Base-by-base conservation (phyloP, 92 coral and sea anemone species). In the Epizoanthus scotinus region DNA sequence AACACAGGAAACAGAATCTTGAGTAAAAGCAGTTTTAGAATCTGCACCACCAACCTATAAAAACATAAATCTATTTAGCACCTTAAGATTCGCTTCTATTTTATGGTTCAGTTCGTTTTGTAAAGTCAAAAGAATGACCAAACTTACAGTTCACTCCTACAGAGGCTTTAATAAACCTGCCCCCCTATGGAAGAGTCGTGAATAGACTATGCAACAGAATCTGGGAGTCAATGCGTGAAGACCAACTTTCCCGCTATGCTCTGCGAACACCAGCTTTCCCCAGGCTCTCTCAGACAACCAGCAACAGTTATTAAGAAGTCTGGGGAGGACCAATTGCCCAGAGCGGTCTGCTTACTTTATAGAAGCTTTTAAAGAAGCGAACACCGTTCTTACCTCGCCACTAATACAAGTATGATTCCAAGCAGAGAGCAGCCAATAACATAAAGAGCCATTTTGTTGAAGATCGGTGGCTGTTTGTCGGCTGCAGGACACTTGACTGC, bases 401-500 rank as follows among this genome's bases (percentile, higher is more conserved):
- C 40, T 38, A 71, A 71, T 26, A 71, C 19, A 27, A 71, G 44
- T 25, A 71, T 49, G 20, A 60, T 60, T 5, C 63, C 78, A 28
- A 71, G 19, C 24, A 71, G 25, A 14, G 63, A 71, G 78, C 26
- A 71, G 27, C 27, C 15, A 14, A 13, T 6, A 10, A 44, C 61
- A 52, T 12, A 3, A 53, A 71, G 28, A 5, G 1, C 63, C 13
- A 52, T 15, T 52, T 60, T 36, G 61, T 71, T 53, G 24, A 50
- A 52, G n/a, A 18, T 47, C 20, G 38, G 44, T 24, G 78, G 78
- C 22, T 53, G 78, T 20, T 53, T n/a, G 6, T 53, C 78, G 56
- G 78, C 78, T 15, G 78, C 42, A 27, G 78, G 78, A 17, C 78
- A 71, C 40, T 71, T 71, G 15, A 71, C 15, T 5, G 78, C 78